Evolutionary conservation across 1,140 invertebrate species (phyloP), one percentile per base, ranked within the genome.

Genomic region (Drosophila ironensis): DNA sequence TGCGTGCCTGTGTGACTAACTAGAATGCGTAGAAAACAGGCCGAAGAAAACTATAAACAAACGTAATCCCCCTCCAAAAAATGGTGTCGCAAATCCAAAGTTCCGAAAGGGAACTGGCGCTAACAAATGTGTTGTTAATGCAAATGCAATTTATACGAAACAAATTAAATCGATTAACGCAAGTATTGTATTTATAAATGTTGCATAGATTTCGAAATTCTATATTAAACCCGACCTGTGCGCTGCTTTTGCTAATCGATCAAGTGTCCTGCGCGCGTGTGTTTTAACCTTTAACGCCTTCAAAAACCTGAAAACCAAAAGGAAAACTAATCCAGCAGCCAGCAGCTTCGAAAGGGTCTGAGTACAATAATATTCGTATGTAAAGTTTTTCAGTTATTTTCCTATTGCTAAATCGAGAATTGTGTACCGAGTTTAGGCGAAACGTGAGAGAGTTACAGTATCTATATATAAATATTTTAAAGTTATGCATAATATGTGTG

Each of bases 321-420:
- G 14, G 16, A 16, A 17, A 37, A 37, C 33, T 37, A 37, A 51
- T 16, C 28, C 19, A 45, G 27, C 51, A 45, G 9, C 41, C 51
- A 45, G 9, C 51, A 33, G 51, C 22, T 54, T 48, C 48, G 37
- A 63, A 42, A 63, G 47, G 57, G n/a, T n/a, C n/a, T n/a, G n/a
- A n/a, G n/a, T 75, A 80, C 75, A 80, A 80, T 80, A 80, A 80
- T 81, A 80, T 56, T 74, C 69, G 64, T 80, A 74, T 81, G 75
- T 80, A 80, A 73, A 63, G 51, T 80, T 73, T 71, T 70, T 66
- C 70, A 74, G 51, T 74, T n/a, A n/a, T 52, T 70, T 76, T 74
- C 48, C 50, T 45, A 68, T 46, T 54, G 48, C 41, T 51, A 48
- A 30, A 33, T 44, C 71, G 52, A 61, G 41, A 52, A 63, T 42